A percentile compares a stretch with the other conserved stretches of the same genome.
These are phyloP conservation scores for Linepithema humile DNA, from an alignment of 1,140 invertebrate genomes.

Conservation along the genomic window DNA sequence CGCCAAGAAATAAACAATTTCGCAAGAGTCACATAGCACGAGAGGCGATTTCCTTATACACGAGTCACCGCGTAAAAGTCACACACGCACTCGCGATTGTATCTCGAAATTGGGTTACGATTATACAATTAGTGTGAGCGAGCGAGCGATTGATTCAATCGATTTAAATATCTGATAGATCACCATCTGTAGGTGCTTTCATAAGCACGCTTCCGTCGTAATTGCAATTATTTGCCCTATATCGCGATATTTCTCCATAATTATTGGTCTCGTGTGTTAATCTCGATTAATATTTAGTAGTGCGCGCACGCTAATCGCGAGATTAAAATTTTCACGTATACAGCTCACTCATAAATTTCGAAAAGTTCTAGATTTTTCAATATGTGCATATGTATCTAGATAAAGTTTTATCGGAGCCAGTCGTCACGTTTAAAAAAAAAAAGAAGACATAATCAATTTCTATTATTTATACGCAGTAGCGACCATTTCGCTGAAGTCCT, in stretches of 20 bases:
- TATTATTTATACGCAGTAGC: constrained; percentile 13
- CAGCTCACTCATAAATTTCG: not conserved
- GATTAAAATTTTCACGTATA: not conserved
- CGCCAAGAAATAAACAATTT: constrained; percentile 80
- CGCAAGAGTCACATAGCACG: constrained; percentile 75
- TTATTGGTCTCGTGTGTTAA: constrained; percentile 3
- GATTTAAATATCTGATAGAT: constrained; percentile 36
- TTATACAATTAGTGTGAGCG: constrained; percentile 45
- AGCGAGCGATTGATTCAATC: constrained; percentile 45
- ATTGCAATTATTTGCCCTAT: not conserved
- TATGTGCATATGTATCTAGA: too few species aligned
- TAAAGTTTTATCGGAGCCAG: too few species aligned
- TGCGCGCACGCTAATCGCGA: not conserved
- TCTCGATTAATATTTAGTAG: constrained; percentile 23
- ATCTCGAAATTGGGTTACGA: constrained; percentile 70
- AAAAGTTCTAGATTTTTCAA: too few species aligned
- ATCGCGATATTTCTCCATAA: not conserved
- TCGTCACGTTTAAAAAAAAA: not conserved
- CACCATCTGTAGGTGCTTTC: constrained; percentile 34
- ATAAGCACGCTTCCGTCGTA: constrained; percentile 50
- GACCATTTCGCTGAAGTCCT: not conserved
- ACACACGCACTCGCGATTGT: not conserved
- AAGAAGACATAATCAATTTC: not conserved
- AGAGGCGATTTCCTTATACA: constrained; percentile 81
- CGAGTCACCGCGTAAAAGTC: constrained; percentile 26